Evolutionary conservation across 2,888 invertebrate genomes (phyloP), one percentile per base, ranked within the genome.

Genomic region (Drosophila gaucha): DNA sequence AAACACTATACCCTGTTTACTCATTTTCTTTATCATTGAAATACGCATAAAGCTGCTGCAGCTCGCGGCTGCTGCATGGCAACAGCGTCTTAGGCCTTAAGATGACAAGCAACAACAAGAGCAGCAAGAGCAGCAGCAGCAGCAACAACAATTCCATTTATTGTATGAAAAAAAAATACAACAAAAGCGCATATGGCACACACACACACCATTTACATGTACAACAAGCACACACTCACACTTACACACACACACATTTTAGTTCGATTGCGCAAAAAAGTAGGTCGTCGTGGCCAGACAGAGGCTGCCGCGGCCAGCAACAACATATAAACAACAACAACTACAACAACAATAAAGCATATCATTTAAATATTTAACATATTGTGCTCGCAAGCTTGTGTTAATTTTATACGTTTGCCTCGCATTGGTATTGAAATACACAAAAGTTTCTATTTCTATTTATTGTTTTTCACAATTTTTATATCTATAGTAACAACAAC

Each of bases 261-360:
- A 71, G 78, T 84, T 80, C 70, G 82, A 79, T 80, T 72, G 72
- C 72, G 85, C 82, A 75, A 77, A 84, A 84, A 84, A 80, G 87
- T 84, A 85, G 84, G 87, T 84, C 84, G 84, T 65, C 64, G 83
- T 54, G 80, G 78, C 80, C 78, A 78, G 84, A 74, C 80, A 58
- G 59, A 67, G 64, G 69, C 78, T 63, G 71, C 65, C 54, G 55
- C 46, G 30, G 56, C 18, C 59, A 57, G 6, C 51, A 60, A 35
- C 59, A 66, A 41, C 54, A 47, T 18, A 50, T 22, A 56, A 44
- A 38, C 30, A 64, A 35, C 36, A 50, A 30, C 18, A 51, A 24
- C n/a, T 46, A 56, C 36, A 66, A 52, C 46, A 72, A 70, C 70
- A 65, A 68, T 55, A 36, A 49, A 65, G 76, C 69, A 78, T 72